These are phyloP conservation scores for Odocoileus hemionus DNA, from an alignment of 2,113 vertebrate genomes.

Conservation along the genomic window DNA sequence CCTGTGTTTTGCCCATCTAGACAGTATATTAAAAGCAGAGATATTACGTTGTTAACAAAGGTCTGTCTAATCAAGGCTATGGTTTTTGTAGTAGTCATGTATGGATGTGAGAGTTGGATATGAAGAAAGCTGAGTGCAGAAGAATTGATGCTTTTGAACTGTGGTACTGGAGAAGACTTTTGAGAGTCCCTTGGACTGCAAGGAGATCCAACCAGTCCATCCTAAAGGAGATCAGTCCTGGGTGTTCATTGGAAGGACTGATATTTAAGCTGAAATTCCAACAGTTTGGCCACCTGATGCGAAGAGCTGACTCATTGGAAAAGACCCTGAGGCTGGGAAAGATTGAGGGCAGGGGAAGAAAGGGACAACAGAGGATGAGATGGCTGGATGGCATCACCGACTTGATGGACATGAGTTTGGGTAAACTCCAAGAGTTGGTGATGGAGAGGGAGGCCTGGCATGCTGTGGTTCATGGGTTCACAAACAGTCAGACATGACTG, in stretches of 20 bases:
- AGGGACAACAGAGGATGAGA: neutral
- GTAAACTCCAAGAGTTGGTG: neutral
- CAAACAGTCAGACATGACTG: neutral
- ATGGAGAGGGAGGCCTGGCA: neutral
- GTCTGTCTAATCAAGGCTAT: neutral
- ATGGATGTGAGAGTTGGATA: neutral
- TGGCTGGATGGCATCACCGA: neutral
- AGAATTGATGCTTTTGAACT: neutral
- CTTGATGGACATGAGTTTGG: neutral
- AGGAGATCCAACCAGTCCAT: neutral
- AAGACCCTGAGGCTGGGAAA: neutral
- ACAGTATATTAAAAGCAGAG: neutral
- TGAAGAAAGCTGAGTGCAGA: rapidly evolving
- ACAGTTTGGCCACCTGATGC: neutral
- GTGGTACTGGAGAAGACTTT: neutral
- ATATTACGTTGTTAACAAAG: neutral
- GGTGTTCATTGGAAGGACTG: neutral
- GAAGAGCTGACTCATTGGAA: neutral
- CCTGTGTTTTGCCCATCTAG: neutral
- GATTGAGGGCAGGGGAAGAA: neutral
- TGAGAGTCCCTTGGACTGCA: neutral
- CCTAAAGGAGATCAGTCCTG: neutral
- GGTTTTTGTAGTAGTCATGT: neutral
- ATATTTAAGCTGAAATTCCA: neutral
- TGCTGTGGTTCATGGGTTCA: neutral